Percentiles rank a stretch among this genome's conserved stretches.
Conservation (phyloP, 2,797 vertebrate species). For the Muraenolepis orangiensis region DNA sequence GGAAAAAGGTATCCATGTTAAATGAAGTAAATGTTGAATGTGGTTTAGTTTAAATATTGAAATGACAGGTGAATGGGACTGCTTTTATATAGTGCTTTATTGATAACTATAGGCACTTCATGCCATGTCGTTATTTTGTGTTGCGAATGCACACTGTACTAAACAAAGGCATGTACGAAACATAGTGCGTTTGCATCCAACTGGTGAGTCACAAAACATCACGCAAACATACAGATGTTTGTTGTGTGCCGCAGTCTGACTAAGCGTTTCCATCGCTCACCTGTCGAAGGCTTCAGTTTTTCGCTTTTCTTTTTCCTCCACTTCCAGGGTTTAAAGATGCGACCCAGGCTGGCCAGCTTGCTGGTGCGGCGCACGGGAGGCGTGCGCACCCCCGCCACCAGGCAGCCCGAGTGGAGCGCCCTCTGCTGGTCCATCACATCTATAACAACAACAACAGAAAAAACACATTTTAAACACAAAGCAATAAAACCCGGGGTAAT, state of each 20-base stretch:
- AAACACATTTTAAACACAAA: not conserved
- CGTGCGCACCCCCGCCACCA: conserved; percentile 90
- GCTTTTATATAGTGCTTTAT: not conserved
- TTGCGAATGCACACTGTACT: too few relatives aligned
- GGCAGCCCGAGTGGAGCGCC: conserved; percentile 80
- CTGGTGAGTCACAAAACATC: too few relatives aligned
- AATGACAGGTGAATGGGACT: not conserved
- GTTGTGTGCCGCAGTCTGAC: too few relatives aligned
- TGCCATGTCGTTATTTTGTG: too few relatives aligned
- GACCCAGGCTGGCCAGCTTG: conserved; percentile 91
- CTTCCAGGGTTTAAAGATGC: conserved; percentile 98
- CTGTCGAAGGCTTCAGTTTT: conserved; percentile 84
- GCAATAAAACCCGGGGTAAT: not conserved
- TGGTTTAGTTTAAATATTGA: not conserved
- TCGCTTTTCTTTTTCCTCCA: conserved; percentile 99
- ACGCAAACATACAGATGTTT: too few relatives aligned
- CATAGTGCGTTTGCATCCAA: too few relatives aligned
- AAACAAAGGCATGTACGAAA: too few relatives aligned
- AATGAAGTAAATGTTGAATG: too few relatives aligned
- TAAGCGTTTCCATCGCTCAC: conserved; percentile 51
- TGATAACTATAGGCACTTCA: too few relatives aligned
- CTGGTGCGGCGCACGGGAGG: conserved; percentile 91
- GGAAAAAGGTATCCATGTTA: not conserved
- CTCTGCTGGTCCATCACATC: conserved; percentile 92
- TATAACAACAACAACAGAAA: conserved; percentile 46